phyloP scores from a whole-genome alignment of 2,888 invertebrate genomes.

The Aspidapion aeneum region DNA sequence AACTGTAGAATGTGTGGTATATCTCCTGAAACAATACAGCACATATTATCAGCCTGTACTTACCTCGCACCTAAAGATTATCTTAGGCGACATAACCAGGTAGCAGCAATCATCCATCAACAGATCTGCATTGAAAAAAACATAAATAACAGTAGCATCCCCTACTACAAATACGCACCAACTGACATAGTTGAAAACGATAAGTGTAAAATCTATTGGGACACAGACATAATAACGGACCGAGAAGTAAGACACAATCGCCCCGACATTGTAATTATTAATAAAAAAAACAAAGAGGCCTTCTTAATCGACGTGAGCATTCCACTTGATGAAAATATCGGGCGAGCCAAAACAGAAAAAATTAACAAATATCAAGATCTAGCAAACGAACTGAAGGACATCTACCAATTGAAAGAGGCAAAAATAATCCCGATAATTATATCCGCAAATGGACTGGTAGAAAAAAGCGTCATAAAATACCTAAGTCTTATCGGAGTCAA shows the following conservation, averaged over 20 bases:
- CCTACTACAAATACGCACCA: not conserved
- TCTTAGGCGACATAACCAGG: conserved; percentile 1
- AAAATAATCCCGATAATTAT: conserved; percentile 1
- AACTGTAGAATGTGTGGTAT: conserved; percentile 1
- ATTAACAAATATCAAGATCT: conserved; percentile 5
- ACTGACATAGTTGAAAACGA: not conserved
- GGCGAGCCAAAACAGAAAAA: not conserved
- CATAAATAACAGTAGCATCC: not conserved
- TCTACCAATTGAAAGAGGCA: too few species aligned
- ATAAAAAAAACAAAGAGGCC: not conserved
- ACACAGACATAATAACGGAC: conserved; percentile 4
- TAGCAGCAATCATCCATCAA: conserved; percentile 6
- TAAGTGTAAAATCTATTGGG: not conserved
- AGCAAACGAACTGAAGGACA: too few species aligned
- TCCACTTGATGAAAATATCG: conserved; percentile 2
- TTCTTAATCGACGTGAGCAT: not conserved
- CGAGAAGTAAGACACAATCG: conserved; percentile 3
- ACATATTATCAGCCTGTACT: conserved; percentile 1
- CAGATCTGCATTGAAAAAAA: not conserved
- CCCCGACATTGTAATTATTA: not conserved
- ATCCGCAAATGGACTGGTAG: not conserved
- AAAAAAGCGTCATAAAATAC: not conserved
- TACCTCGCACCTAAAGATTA: conserved; percentile 4
- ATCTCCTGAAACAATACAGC: conserved; percentile 1
- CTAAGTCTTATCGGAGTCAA: not conserved